Percentiles rank a stretch among this genome's conserved stretches.
These are phyloP conservation scores for Spisula solida DNA, from an alignment of 2,888 invertebrate genomes.

Conservation along the genomic window DNA sequence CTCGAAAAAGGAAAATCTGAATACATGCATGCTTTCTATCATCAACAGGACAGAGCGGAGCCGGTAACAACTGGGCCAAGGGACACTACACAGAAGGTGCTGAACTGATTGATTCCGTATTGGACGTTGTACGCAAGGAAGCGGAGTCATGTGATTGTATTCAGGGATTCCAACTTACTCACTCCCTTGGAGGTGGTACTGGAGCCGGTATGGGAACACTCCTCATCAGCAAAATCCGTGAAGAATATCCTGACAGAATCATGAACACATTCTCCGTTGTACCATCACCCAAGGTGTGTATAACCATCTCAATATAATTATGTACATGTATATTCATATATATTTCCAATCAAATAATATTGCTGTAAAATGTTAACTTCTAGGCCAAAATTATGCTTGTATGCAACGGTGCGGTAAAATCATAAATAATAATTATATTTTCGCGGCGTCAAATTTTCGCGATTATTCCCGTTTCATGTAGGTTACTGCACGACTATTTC, in stretches of 20 bases:
- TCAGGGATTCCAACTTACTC: conserved; percentile 84
- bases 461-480: no score
- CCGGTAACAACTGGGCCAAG: conserved; percentile 95
- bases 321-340: no score
- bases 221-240: conserved; percentile 97
- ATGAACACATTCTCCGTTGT: conserved; percentile 99
- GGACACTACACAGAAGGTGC: conserved; percentile 96
- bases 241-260: conserved; percentile 88
- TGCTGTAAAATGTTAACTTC: no score
- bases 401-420: no score
- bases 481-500: no score
- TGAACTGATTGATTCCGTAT: conserved; percentile 88
- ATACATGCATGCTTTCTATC: no score
- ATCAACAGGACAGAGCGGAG: conserved; percentile 89
- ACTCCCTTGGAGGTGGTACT: conserved; percentile 94
- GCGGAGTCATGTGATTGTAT: conserved; percentile 83
- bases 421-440: no score
- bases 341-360: no score
- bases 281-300: conserved; percentile 92
- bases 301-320: background rate
- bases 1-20: no score
- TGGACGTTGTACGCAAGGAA: conserved; percentile 84
- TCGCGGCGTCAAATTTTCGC: no score
- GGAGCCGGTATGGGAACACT: conserved; percentile 96
- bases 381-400: no score